Evolutionary conservation across 53 echinoderm and acorn worm genomes (phyloP).

Genomic region (Arbacia lixula): DNA sequence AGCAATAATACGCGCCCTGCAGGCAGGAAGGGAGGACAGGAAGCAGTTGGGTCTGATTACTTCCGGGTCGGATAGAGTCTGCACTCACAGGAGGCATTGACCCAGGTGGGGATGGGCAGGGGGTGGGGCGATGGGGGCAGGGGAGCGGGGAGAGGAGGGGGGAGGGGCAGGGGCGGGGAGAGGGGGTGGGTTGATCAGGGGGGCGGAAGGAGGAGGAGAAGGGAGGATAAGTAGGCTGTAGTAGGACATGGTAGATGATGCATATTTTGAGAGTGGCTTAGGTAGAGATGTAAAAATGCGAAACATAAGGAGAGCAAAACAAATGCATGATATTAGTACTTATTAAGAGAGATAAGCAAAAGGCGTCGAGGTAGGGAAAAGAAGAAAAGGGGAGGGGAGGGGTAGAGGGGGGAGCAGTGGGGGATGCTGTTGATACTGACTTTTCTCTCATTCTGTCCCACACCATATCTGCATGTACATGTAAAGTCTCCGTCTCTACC

Average conservation of each 20-base stretch:
- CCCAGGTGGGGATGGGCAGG: background rate
- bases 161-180: background rate
- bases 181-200: too few species aligned
- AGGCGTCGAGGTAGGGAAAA: background rate
- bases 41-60: slow-evolving; percentile 24
- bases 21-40: slow-evolving; percentile 7
- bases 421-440: too few species aligned
- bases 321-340: too few species aligned
- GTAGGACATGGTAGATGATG: background rate
- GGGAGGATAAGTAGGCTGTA: background rate
- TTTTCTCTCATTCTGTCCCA: too few species aligned
- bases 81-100: slow-evolving; percentile 14
- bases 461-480: too few species aligned
- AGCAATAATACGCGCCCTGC: too few species aligned
- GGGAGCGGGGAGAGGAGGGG: too few species aligned
- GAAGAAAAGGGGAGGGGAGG: background rate
- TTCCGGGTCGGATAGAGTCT: slow-evolving; percentile 15
- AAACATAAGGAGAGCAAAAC: too few species aligned
- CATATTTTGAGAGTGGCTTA: background rate
- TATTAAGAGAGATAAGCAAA: background rate
- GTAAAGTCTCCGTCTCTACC: too few species aligned
- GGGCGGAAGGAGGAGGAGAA: too few species aligned
- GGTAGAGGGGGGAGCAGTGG: too few species aligned
- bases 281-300: background rate
- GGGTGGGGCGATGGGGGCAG: too few species aligned